Evolutionary conservation across 92 coral and sea anemone genomes (phyloP).

Genomic region (Phenganax subtilis): DNA sequence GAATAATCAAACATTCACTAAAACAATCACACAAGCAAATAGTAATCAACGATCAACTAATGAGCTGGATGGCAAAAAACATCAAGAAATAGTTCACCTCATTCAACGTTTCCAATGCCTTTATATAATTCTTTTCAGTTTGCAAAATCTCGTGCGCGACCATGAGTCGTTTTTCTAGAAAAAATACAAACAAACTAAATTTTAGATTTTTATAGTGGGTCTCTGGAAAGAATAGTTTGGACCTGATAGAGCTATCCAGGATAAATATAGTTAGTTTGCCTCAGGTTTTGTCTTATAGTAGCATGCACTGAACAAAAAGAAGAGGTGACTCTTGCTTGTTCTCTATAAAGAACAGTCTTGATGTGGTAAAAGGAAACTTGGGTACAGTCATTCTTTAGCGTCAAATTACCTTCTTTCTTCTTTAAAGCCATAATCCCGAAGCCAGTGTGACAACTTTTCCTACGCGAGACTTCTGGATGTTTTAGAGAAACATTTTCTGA

Average conservation of each 20-base stretch:
- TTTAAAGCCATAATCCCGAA: constrained; percentile 57
- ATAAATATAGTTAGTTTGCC: too few relatives aligned
- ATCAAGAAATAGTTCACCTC: constrained; percentile 54
- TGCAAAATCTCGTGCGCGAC: constrained; percentile 84
- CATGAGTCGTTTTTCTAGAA: constrained; percentile 73
- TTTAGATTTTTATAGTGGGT: neutral
- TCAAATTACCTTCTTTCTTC: constrained; percentile 77
- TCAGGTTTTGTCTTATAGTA: neutral
- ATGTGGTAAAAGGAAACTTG: too few relatives aligned
- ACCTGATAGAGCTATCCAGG: too few relatives aligned
- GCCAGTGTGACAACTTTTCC: constrained; percentile 71
- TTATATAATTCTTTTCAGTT: constrained; percentile 88
- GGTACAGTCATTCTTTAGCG: too few relatives aligned
- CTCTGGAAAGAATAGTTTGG: too few relatives aligned
- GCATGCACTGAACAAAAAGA: neutral
- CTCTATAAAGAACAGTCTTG: neutral
- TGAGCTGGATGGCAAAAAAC: neutral
- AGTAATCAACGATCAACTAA: neutral
- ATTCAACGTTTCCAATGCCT: constrained; percentile 73
- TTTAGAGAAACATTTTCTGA: constrained; percentile 48
- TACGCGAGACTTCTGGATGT: constrained; percentile 51
- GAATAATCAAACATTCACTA: neutral
- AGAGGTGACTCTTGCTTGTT: neutral
- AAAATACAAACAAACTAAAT: constrained; percentile 2
- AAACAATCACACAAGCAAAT: neutral